A percentile compares a stretch with the other conserved stretches of the same genome.
Evolutionary conservation across 2,113 vertebrate species (phyloP).

Genomic region (Sinocyclocheilus maitianheensis): DNA sequence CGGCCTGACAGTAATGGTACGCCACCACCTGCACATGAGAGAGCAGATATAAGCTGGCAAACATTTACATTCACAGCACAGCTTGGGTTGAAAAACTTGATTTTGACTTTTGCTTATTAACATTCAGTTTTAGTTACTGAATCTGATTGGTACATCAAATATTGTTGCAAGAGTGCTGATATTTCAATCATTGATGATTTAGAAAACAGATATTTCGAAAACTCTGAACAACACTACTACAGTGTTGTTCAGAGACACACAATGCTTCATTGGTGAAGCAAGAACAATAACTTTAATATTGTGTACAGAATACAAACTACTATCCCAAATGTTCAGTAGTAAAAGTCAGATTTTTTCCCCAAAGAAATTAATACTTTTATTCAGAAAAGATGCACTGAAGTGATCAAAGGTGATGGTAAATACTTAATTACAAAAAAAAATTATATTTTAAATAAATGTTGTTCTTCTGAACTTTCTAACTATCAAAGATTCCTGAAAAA

Average conservation of each 20-base stretch:
- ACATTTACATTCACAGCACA: not conserved
- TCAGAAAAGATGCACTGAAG: no score
- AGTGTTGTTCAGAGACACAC: no score
- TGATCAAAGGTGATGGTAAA: no score
- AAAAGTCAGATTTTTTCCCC: not conserved
- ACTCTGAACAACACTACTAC: not conserved
- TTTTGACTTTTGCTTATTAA: not conserved
- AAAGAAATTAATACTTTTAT: no score
- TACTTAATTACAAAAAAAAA: no score
- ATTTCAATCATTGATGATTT: not conserved
- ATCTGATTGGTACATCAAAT: not conserved
- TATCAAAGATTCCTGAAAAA: no score
- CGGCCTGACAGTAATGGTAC: conserved; percentile 89
- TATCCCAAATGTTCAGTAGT: not conserved
- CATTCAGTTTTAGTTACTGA: not conserved
- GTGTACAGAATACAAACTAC: not conserved
- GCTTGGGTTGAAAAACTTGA: not conserved
- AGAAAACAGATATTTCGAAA: not conserved
- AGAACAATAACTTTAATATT: not conserved
- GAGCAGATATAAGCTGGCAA: not conserved
- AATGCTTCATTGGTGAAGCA: not conserved
- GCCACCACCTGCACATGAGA: conserved; percentile 61
- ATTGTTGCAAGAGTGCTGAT: not conserved
- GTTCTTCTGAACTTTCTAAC: not conserved
- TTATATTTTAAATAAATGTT: not conserved